A percentile compares a stretch with the other conserved stretches of the same genome.
phyloP scores from a whole-genome alignment of 2,888 invertebrate genomes.

The Amaurobius ferox region DNA sequence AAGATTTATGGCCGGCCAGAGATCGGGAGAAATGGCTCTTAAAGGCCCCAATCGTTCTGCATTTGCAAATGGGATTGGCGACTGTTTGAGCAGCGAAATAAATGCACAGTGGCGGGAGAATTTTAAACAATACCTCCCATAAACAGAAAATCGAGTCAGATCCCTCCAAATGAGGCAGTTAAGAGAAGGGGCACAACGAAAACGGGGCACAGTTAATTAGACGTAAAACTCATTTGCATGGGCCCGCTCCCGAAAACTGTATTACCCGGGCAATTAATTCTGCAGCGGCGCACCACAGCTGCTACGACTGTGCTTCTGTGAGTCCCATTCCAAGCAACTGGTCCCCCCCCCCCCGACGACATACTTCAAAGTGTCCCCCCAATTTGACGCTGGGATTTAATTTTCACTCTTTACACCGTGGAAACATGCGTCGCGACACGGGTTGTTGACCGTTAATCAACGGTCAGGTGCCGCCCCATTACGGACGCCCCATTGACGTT shows the following conservation, averaged over 20 bases:
- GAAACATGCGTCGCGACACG: conserved; percentile 55
- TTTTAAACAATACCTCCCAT: conserved; percentile 68
- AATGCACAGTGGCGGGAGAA: conserved; percentile 50
- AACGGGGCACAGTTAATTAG: conserved; percentile 65
- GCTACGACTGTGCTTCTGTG: conserved; percentile 18
- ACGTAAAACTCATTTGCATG: conserved; percentile 70
- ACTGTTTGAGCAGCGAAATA: conserved; percentile 68
- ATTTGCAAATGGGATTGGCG: conserved; percentile 63
- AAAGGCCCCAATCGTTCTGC: conserved; percentile 56
- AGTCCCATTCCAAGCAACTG: conserved; percentile 64
- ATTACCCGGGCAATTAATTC: conserved; percentile 68
- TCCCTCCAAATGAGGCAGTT: conserved; percentile 56
- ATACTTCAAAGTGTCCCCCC: conserved; percentile 49
- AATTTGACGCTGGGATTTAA: conserved; percentile 66
- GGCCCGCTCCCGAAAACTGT: conserved; percentile 54
- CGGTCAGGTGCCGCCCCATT: conserved; percentile 54
- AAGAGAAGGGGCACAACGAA: conserved; percentile 33
- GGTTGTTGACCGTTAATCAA: conserved; percentile 68
- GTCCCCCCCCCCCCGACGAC: conserved; percentile 22
- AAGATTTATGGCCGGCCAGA: conserved; percentile 37
- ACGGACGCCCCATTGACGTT: conserved; percentile 62
- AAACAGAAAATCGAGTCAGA: conserved; percentile 64
- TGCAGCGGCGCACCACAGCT: conserved; percentile 53
- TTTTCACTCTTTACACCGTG: conserved; percentile 64
- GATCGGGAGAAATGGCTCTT: conserved; percentile 41